phyloP scores from a whole-genome alignment of 2,888 invertebrate species.

The Amblyjoppa fuscipennis region DNA sequence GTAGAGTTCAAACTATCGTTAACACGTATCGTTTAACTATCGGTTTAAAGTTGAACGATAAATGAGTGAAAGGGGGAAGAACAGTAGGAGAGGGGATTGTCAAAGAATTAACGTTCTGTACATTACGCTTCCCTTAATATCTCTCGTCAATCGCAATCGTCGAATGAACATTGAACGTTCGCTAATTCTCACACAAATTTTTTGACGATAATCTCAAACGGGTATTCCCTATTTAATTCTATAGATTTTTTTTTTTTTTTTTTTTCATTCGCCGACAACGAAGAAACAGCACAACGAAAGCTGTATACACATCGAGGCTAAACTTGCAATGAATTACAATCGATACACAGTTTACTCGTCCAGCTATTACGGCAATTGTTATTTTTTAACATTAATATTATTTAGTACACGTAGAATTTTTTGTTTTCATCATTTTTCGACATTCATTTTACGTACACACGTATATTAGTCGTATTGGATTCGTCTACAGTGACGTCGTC shows the following conservation, averaged over 20 bases:
- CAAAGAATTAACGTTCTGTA: conserved; percentile 38
- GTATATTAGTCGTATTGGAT: conserved; percentile 58
- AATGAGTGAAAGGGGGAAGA: conserved; percentile 17
- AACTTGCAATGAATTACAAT: conserved; percentile 33
- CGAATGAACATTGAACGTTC: conserved; percentile 34
- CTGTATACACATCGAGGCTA: conserved; percentile 39
- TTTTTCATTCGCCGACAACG: conserved; percentile 29
- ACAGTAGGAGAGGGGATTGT: neutral
- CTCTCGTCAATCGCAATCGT: conserved; percentile 17
- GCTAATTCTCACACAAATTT: conserved; percentile 23
- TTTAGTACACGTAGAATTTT: conserved; percentile 56
- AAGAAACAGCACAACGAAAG: conserved; percentile 13
- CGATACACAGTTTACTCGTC: conserved; percentile 41
- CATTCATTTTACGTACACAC: conserved; percentile 50
- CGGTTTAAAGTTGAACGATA: conserved; percentile 33
- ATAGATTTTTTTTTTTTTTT: conserved; percentile 33
- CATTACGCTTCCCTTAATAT: conserved; percentile 25
- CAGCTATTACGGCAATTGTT: conserved; percentile 48
- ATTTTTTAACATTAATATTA: conserved; percentile 19
- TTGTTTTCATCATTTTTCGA: conserved; percentile 12
- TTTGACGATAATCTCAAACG: conserved; percentile 16
- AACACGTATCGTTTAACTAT: conserved; percentile 27
- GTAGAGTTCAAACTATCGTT: conserved; percentile 45
- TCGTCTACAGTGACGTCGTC: conserved; percentile 21
- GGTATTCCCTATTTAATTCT: conserved; percentile 25